A percentile compares a stretch with the other conserved stretches of the same genome.
These are phyloP conservation scores for Clostera curtula DNA, from an alignment of 2,888 invertebrate species.

Conservation along the genomic window DNA sequence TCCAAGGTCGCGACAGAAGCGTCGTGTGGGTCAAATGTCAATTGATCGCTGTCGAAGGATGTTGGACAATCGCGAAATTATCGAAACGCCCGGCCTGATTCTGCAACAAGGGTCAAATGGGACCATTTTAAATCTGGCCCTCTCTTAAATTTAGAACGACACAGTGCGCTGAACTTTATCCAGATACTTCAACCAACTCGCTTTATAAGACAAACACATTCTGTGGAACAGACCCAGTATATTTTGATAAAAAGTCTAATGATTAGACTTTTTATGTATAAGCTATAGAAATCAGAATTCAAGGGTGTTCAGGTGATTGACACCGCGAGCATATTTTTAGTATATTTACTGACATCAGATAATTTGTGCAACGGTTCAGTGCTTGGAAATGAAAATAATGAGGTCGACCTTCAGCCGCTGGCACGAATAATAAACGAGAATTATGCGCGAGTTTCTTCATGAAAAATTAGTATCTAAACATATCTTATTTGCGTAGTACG, in stretches of 20 bases:
- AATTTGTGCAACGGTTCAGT: slow-evolving; percentile 28
- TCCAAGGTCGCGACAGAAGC: slow-evolving; percentile 57
- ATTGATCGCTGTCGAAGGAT: slow-evolving; percentile 61
- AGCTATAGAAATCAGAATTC: slow-evolving; percentile 10
- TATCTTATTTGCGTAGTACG: no score
- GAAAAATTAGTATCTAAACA: no score
- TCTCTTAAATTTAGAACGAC: slow-evolving; percentile 41
- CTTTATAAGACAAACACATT: no score
- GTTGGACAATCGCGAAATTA: slow-evolving; percentile 59
- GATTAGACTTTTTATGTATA: no score
- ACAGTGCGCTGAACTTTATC: slow-evolving; percentile 48
- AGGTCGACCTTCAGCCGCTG: slow-evolving; percentile 44
- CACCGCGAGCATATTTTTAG: slow-evolving; percentile 15
- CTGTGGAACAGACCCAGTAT: no score
- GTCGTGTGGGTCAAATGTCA: slow-evolving; percentile 65
- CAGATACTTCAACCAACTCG: slow-evolving; percentile 12
- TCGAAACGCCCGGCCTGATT: slow-evolving; percentile 40
- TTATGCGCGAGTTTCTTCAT: no score
- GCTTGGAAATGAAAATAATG: slow-evolving; percentile 45
- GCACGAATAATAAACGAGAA: slow-evolving; percentile 31
- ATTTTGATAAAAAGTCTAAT: no score
- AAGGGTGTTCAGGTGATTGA: slow-evolving; percentile 16
- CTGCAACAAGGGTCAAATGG: slow-evolving; percentile 63
- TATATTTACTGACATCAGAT: slow-evolving; percentile 20
- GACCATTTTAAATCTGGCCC: slow-evolving; percentile 60